Evolutionary conservation across 1,140 invertebrate genomes (phyloP).

Genomic region (Ptiloglossa arizonensis): DNA sequence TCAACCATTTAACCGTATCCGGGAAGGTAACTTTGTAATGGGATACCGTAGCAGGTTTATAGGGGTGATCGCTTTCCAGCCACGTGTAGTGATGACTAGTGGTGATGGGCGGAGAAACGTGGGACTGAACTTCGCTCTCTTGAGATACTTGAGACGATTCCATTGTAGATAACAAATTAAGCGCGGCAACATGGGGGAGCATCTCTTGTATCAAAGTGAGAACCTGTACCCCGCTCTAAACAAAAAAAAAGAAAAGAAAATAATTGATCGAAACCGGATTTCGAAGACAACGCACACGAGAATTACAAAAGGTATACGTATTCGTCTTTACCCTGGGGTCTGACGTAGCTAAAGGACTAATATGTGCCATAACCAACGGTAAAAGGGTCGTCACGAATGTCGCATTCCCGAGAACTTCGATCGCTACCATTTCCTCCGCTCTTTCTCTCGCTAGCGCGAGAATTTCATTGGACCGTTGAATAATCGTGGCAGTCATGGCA

Average conservation of each 20-base stretch:
- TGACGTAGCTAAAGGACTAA: constrained; percentile 90
- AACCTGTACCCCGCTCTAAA: constrained; percentile 94
- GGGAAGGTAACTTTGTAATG: constrained; percentile 96
- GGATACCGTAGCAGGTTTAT: constrained; percentile 93
- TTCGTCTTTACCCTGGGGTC: constrained; percentile 87
- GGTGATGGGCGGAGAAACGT: constrained; percentile 80
- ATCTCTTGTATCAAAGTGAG: constrained; percentile 95
- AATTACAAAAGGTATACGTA: not conserved
- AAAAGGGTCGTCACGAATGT: constrained; percentile 89
- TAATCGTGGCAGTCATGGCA: constrained; percentile 87
- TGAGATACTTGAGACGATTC: constrained; percentile 78
- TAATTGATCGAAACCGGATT: constrained; percentile 5
- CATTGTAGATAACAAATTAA: constrained; percentile 87
- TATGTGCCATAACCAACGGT: constrained; percentile 90
- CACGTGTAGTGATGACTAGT: constrained; percentile 94
- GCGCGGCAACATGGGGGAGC: constrained; percentile 92
- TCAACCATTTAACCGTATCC: constrained; percentile 93
- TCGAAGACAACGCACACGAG: not conserved
- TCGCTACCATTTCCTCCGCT: constrained; percentile 82
- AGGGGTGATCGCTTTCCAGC: constrained; percentile 98
- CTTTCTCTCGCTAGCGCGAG: constrained; percentile 87
- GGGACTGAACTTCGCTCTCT: constrained; percentile 73
- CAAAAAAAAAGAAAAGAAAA: too few species aligned
- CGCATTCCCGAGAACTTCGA: constrained; percentile 83
- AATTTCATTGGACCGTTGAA: constrained; percentile 88